Conservation (phyloP, 2,797 vertebrate species). For the Sebastes itinus region DNA sequence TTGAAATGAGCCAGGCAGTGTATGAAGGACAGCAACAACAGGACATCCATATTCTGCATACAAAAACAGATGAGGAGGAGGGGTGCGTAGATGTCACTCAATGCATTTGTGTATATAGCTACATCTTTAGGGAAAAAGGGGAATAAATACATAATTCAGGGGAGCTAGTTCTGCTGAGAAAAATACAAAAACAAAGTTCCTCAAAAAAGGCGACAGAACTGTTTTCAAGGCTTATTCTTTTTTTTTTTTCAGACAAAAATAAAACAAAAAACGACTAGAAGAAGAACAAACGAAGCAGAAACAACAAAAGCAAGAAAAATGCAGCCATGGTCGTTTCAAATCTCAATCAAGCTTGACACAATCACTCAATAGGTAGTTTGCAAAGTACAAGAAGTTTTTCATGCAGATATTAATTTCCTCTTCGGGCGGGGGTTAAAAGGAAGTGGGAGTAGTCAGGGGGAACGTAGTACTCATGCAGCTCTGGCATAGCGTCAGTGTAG, state of each 20-base stretch:
- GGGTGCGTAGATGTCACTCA: conserved; percentile 85
- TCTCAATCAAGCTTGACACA: conserved; percentile 96
- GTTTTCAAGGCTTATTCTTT: conserved; percentile 82
- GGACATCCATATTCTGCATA: conserved; percentile 87
- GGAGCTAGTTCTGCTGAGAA: conserved; percentile 84
- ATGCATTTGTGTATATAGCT: conserved; percentile 85
- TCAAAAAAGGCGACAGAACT: conserved; percentile 83
- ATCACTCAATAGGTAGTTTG: conserved; percentile 97
- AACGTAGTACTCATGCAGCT: conserved; percentile 96
- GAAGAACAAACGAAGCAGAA: conserved; percentile 88
- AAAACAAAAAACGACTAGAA: conserved; percentile 84
- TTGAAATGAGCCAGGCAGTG: conserved; percentile 91
- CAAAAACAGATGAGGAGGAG: conserved; percentile 83
- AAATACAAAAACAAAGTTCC: conserved; percentile 86
- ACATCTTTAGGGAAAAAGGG: conserved; percentile 82
- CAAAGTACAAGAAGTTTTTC: conserved; percentile 93
- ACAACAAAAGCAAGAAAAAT: conserved; percentile 94
- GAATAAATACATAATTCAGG: conserved; percentile 82
- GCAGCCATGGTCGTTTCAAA: conserved; percentile 94
- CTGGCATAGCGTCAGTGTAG: conserved; percentile 89
- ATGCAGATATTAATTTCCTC: conserved; percentile 93
- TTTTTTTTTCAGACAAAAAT: conserved; percentile 83
- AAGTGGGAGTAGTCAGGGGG: conserved; percentile 83
- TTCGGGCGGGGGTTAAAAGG: conserved; percentile 81
- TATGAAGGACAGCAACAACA: conserved; percentile 91